Evolutionary conservation across 2,113 vertebrate genomes (phyloP).

Genomic region (Marmota flaviventris): DNA sequence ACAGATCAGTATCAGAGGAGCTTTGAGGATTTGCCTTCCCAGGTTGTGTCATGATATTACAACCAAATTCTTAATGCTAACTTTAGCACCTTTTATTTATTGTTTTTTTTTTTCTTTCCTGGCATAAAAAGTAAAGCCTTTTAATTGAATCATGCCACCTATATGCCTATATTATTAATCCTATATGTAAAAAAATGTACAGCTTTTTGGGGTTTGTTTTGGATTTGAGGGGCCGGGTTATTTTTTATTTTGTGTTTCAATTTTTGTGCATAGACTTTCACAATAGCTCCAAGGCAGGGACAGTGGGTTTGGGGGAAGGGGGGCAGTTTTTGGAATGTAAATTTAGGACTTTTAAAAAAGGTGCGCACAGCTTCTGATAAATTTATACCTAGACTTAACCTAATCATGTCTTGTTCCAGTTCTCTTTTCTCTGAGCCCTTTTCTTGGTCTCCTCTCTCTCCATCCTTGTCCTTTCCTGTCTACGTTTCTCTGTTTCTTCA

Average conservation of each 20-base stretch:
- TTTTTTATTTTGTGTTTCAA: constrained; percentile 73
- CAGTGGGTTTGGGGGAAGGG: constrained; percentile 76
- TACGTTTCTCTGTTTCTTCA: constrained; percentile 80
- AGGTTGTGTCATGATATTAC: constrained; percentile 84
- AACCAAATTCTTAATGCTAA: constrained; percentile 90
- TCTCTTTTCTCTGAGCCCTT: constrained; percentile 70
- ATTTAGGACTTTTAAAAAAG: constrained; percentile 95
- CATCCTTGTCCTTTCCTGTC: constrained; percentile 77
- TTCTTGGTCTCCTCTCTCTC: constrained; percentile 52
- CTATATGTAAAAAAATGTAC: constrained; percentile 92
- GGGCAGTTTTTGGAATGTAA: constrained; percentile 91
- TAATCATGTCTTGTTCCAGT: constrained; percentile 85
- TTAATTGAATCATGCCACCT: constrained; percentile 93
- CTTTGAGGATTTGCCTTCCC: constrained; percentile 85
- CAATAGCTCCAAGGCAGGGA: constrained; percentile 90
- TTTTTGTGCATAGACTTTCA: constrained; percentile 93
- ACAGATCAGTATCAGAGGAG: constrained; percentile 88
- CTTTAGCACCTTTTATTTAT: constrained; percentile 98
- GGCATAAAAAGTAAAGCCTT: constrained; percentile 89
- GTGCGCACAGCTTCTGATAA: constrained; percentile 96
- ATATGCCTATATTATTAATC: constrained; percentile 94
- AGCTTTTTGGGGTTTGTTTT: constrained; percentile 78
- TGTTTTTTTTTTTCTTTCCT: constrained; percentile 88
- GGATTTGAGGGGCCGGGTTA: constrained; percentile 59
- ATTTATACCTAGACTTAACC: constrained; percentile 87